Percentiles rank a stretch among this genome's conserved stretches.
Conservation (phyloP, 2,888 invertebrate species). For the Auanema sp. region DNA sequence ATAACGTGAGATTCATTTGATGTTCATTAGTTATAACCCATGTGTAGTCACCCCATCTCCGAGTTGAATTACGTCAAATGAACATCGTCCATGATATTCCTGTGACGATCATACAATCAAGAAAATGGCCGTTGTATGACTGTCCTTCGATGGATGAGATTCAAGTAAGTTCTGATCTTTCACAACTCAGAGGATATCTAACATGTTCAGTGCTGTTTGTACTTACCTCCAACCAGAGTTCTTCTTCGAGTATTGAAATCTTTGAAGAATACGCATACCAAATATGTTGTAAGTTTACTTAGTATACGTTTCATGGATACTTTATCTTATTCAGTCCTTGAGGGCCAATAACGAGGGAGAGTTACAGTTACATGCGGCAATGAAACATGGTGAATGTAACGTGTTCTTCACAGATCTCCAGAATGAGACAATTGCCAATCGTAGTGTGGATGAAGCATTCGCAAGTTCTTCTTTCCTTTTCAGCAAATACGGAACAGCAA, state of each 20-base stretch:
- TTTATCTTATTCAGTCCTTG: conserved; percentile 5
- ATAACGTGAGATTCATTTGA: conserved; percentile 9
- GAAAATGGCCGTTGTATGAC: conserved; percentile 15
- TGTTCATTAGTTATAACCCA: no score
- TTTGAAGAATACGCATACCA: conserved; percentile 17
- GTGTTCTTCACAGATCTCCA: conserved; percentile 18
- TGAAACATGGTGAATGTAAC: conserved; percentile 16
- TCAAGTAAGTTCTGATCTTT: neutral
- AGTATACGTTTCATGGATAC: neutral
- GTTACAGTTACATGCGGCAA: conserved; percentile 11
- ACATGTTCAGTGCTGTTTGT: neutral
- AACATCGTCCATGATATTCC: conserved; percentile 17
- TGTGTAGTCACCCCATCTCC: conserved; percentile 15
- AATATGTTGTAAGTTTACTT: conserved; percentile 9
- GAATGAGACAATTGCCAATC: conserved; percentile 11
- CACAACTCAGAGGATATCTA: neutral
- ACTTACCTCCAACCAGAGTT: conserved; percentile 11
- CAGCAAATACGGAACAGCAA: neutral
- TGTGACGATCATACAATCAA: conserved; percentile 8
- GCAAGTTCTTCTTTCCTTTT: neutral
- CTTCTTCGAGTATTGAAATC: conserved; percentile 14
- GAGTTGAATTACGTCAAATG: conserved; percentile 15
- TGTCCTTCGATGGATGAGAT: conserved; percentile 12
- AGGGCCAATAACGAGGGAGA: conserved; percentile 18
- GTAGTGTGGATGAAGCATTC: neutral